Evolutionary conservation across 2,113 vertebrate genomes (phyloP), one percentile per base, ranked within the genome.

Genomic region (Sula dactylatra): DNA sequence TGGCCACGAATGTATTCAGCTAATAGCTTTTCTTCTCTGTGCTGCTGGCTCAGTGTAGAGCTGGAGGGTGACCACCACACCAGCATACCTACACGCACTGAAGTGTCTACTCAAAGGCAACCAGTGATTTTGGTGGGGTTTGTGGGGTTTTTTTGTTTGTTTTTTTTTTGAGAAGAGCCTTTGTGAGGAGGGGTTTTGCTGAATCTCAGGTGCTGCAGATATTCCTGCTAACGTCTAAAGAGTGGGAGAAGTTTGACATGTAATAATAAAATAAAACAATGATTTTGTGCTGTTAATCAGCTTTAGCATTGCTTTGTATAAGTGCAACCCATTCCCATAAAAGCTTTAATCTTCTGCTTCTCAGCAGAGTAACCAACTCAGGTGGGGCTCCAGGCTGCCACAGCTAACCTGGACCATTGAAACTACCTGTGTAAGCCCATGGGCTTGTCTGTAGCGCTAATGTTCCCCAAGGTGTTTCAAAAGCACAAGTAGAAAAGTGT

Each of bases 371-470:
- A 66, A 58, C 34, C 44, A 52, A 86, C 25, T 31, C 59, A 54
- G 31, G 19, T 66, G 50, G 9, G 11, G 38, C 13, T 50, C 25
- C 55, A 59, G 42, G n/a, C 38, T 54, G 83, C 34, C 58, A 31
- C 20, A 73, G 22, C 9, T 40, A 77, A 64, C 5, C 9, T 12
- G 56, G 54, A 81, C 32, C 16, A 17, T 31, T 73, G 34, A 89
- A 88, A 69, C 27, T 14, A 36, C 4, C 25, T 83, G 40, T 19
- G 11, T 34, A 65, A 73, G 26, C 8, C 40, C 44, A 21, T 0
- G 0, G 2, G 1, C 27, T 62, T 62, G 11, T 22, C 27, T 0
- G 0, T 21, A 62, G 42, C 13, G 26, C 32, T 71, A 7, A n/a
- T 29, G 3, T 34, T 87, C 45, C 31, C 44, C 24, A 31, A 45